phyloP scores from a whole-genome alignment of 2,113 vertebrate species.

The Setophaga coronata region DNA sequence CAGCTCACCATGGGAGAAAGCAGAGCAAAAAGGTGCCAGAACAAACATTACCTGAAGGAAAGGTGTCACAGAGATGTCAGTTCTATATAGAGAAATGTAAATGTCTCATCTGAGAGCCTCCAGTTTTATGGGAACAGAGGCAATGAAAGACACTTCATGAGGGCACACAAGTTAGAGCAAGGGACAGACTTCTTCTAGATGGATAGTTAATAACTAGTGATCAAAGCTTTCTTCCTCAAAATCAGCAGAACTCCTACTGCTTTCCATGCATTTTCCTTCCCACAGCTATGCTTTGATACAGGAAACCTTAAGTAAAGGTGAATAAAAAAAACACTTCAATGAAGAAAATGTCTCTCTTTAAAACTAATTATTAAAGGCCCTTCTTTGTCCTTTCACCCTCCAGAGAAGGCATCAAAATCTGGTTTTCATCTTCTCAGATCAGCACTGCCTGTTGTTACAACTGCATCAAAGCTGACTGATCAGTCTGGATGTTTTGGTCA shows the following conservation, averaged over 20 bases:
- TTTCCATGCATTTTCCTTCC: not conserved
- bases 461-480: not conserved
- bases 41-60: not conserved
- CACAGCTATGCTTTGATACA: not conserved
- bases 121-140: not conserved
- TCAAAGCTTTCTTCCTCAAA: not conserved
- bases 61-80: not conserved
- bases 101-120: not conserved
- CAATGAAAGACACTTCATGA: not conserved
- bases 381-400: not conserved
- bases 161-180: not conserved
- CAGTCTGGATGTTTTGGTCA: not conserved
- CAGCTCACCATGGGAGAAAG: not conserved
- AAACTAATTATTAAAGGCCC: not conserved
- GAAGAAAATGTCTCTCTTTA: not conserved
- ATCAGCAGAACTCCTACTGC: not conserved
- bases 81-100: not conserved
- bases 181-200: not conserved
- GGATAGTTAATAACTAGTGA: not conserved
- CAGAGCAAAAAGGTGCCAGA: not conserved
- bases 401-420: not conserved
- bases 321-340: not conserved
- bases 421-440: not conserved
- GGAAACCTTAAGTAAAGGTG: not conserved
- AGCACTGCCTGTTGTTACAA: not conserved